Conservation (phyloP, 2,113 vertebrate species). For the Leptobrachium ailaonicum region DNA sequence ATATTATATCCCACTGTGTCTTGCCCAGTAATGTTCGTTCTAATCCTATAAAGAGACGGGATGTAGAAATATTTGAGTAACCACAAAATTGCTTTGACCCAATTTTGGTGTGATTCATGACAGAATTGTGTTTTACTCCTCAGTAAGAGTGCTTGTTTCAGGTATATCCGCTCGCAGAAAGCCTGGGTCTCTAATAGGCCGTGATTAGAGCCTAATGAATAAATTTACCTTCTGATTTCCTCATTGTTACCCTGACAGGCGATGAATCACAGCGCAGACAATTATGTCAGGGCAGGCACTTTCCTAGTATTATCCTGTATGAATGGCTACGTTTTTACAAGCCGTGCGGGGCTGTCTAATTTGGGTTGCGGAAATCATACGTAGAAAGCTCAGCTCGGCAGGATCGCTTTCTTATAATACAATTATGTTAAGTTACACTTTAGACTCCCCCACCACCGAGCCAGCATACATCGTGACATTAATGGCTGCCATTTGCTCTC, state of each 20-base stretch:
- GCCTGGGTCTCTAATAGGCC: neutral
- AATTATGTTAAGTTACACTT: no score
- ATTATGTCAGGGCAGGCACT: neutral
- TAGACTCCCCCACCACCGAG: no score
- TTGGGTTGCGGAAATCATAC: no score
- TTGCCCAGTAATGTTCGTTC: neutral
- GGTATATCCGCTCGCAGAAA: neutral
- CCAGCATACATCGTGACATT: no score
- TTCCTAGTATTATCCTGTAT: no score
- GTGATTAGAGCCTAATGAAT: neutral
- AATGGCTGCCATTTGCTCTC: no score
- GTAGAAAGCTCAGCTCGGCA: no score
- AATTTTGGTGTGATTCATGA: constrained; percentile 3
- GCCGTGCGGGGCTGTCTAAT: no score
- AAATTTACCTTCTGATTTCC: neutral
- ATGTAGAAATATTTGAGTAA: neutral
- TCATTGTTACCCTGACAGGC: neutral
- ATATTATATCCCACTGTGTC: neutral
- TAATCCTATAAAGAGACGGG: neutral
- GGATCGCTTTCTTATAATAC: no score
- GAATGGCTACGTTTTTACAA: no score
- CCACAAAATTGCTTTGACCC: constrained; percentile 8
- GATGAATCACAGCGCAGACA: neutral
- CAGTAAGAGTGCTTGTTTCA: neutral
- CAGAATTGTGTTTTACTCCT: neutral